Conservation (phyloP, 2,797 vertebrate species). For the Smutsia temminckii region DNA sequence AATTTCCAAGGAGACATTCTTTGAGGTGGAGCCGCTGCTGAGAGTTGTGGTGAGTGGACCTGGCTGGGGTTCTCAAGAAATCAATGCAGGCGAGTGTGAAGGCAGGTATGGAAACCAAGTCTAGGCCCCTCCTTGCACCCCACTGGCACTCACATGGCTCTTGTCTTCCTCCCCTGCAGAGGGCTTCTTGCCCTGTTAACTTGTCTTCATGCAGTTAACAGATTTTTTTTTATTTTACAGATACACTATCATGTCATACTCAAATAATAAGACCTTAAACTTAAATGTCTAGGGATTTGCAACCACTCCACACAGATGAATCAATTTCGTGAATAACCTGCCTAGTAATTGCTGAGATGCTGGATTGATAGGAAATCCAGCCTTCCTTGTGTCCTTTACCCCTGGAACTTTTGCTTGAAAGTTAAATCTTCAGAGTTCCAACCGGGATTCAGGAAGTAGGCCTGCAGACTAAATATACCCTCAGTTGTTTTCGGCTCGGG, state of each 20-base stretch:
- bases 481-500: constrained; percentile 42
- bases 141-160: not conserved
- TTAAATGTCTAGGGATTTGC: not conserved
- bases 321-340: constrained; percentile 8
- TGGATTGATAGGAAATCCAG: not conserved
- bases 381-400: not conserved
- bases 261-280: not conserved
- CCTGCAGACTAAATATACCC: not conserved
- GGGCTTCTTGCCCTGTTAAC: constrained; percentile 10
- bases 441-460: not conserved
- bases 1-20: not conserved
- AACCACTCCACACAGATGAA: not conserved
- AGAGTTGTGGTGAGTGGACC: not conserved
- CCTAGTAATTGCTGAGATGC: not conserved
- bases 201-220: not conserved
- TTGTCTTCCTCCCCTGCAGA: not conserved
- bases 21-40: not conserved
- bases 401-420: not conserved
- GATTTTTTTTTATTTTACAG: not conserved
- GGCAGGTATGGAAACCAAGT: not conserved
- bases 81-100: not conserved
- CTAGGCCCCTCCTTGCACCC: not conserved
- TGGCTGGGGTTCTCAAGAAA: not conserved
- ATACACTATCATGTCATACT: not conserved
- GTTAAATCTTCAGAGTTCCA: not conserved